These are phyloP conservation scores for Syritta pipiens DNA, from an alignment of 2,888 invertebrate species.

Conservation along the genomic window DNA sequence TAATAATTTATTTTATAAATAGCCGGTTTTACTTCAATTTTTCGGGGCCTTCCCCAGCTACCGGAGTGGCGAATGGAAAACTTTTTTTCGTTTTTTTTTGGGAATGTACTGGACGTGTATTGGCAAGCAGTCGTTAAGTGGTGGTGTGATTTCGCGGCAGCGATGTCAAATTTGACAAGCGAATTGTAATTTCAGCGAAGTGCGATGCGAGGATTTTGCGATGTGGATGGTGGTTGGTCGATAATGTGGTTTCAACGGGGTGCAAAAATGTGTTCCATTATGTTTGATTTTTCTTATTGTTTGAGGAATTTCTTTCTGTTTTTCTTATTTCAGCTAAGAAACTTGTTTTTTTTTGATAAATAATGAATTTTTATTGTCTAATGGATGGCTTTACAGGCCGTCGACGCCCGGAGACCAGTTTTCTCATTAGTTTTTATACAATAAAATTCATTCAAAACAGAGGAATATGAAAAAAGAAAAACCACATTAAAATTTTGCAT, in stretches of 20 bases:
- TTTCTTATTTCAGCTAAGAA: too few species aligned
- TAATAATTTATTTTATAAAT: constrained; percentile 10
- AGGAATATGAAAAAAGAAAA: not conserved
- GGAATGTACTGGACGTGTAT: constrained; percentile 3
- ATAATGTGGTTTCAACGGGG: constrained; percentile 17
- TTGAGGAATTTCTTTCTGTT: too few species aligned
- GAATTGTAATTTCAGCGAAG: not conserved
- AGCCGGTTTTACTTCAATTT: constrained; percentile 19
- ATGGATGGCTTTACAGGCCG: too few species aligned
- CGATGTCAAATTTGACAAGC: constrained; percentile 16
- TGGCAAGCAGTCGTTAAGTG: not conserved
- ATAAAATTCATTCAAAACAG: not conserved
- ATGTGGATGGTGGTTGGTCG: constrained; percentile 13
- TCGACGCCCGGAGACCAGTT: too few species aligned
- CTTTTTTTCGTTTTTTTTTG: constrained; percentile 1
- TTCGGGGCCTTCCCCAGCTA: not conserved
- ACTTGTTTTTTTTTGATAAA: too few species aligned
- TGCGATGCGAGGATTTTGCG: not conserved
- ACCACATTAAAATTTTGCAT: constrained; percentile 15
- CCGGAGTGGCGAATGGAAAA: too few species aligned
- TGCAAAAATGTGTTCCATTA: too few species aligned
- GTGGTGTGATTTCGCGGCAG: not conserved
- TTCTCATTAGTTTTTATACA: too few species aligned
- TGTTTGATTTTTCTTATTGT: too few species aligned
- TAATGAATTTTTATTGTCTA: too few species aligned